Evolutionary conservation across 2,113 vertebrate genomes (phyloP), one percentile per base, ranked within the genome.

Genomic region (Abramis brama): DNA sequence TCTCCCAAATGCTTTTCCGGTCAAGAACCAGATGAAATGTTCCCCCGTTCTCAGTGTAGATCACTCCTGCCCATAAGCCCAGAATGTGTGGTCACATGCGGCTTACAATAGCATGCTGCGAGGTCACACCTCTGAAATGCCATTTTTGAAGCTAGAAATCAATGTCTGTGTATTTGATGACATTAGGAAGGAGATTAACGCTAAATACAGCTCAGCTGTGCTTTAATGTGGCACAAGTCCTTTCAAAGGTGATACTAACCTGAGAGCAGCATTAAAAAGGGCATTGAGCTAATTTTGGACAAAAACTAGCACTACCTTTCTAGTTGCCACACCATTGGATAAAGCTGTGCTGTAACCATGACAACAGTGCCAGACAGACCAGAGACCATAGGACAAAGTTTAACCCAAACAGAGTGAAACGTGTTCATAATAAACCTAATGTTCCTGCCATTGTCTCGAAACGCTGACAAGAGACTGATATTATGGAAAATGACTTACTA

Each of bases 311-410:
- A 39, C 64, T 68, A 43, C 30, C 33, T 71, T 73, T 52, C 50
- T 15, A 70, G 47, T 74, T 73, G 81, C 21, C 30, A 73, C 47
- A 55, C 81, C 36, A 83, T 83, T 83, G 81, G 81, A 83, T 30
- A 73, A 68, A 73, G 81, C 66, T 57, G 68, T 73, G 81, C 81
- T 73, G 81, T 83, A 83, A 83, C 68, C 82, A 83, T 83, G 82
- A 83, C 82, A 83, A 83, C 82, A 83, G 82, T 83, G 68, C 82
- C 82, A 83, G 82, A 73, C 66, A 83, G 82, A 73, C 68, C 50
- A 59, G 52, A 83, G 68, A 83, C 30, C 25, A 52, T 21, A 43
- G 47, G 68, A 83, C 50, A 83, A 83, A 83, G 82, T 83, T 83
- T 11, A 83, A 83, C 68, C 47, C 68, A 71, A 71, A 83, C 64